Evolutionary conservation across 1,140 invertebrate genomes (phyloP), one percentile per base, ranked within the genome.

Genomic region (Drosophila malerkotliana): DNA sequence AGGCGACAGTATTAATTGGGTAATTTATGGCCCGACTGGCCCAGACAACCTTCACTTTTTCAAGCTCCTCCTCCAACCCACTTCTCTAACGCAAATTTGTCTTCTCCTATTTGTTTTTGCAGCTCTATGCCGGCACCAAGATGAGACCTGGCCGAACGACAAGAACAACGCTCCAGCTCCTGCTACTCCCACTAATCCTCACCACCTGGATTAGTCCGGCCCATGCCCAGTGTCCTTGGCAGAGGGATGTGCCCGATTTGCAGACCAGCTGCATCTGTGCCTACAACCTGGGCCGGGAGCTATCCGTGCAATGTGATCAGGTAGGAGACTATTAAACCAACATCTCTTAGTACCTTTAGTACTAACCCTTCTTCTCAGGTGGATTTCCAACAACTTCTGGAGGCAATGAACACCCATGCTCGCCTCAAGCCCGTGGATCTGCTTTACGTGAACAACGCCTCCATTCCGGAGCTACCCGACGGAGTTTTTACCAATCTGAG

Each of bases 181-280:
- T 67, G 15, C 56, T 73, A 37, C 53, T 74, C 44, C 45, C 61
- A 34, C 15, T 73, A 41, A 53, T 83, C 18, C 49, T 80, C 10
- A 61, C 77, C 32, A 30, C 60, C 1, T 41, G 76, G 15, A 51
- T 64, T 5, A 39, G 47, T 24, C 18, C 37, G 54, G 79, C 92
- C 15, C 87, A 91, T 34, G 55, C 34, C 2, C 96, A 97, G 88
- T 98, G 97, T 92, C 97, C 97, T 0, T 98, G 97, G 97, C 95
- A 96, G 63, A 92, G 94, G 28, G 93, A 94, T 69, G 92, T 94
- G 15, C 92, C 93, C 6, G 95, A 96, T 52, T 93, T 98, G 44
- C 96, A 97, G 80, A 94, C 95, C n/a, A 94, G 96, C 8, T 98
- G 97, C 91, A 94, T 97, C 32, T 98, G 97, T 91, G 96, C 97